Base-by-base conservation (phyloP, 2,888 invertebrate species). In the Eristalinus sepulchralis region DNA sequence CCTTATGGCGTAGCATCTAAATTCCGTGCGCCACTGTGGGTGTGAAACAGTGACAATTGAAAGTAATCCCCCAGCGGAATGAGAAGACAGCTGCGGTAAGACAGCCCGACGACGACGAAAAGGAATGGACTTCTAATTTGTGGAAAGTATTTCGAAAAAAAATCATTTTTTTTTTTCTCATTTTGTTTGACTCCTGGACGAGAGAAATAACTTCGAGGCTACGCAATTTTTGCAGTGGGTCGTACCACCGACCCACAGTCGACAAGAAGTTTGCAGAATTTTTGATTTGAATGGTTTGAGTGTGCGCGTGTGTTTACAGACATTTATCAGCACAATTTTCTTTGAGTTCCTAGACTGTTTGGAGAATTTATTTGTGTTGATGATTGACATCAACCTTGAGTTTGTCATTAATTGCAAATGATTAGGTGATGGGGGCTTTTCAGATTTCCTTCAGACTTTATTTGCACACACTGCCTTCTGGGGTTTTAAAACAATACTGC, bases 1-100 rank as follows among this genome's bases (percentile, higher is more conserved):
- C 86, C 83, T 86, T 75, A 86, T 83, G 86, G 86, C 75, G 82
- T 81, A 82, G 85, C 70, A 78, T 77, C 85, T 85, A 60, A 82
- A 81, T 81, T 82, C 77, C 39, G 62, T 72, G 34, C 36, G 47
- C 47, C 22, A 68, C 60, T 77, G 71, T 55, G 39, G 39, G 34
- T 47, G 77, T 34, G 62, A n/a, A 59, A 84, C 85, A 85, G 85
- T 85, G 64, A 47, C 62, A 73, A 63, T 60, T 10, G 59, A 60
- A 85, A 85, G 85, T 82, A 82, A 82, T 53, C 22, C 73, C 31
- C 64, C 59, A 24, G 24, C 13, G 22, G 63, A 33, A 31, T 36
- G 11, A n/a, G 9, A 2, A 13, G 39, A 39, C 27, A 27, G 27
- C 27, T 33, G 11, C 8, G 47, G 57, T 57, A 36, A 67, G 11